phyloP scores from a whole-genome alignment of 2,888 invertebrate species.

The Yponomeuta plumbellus region DNA sequence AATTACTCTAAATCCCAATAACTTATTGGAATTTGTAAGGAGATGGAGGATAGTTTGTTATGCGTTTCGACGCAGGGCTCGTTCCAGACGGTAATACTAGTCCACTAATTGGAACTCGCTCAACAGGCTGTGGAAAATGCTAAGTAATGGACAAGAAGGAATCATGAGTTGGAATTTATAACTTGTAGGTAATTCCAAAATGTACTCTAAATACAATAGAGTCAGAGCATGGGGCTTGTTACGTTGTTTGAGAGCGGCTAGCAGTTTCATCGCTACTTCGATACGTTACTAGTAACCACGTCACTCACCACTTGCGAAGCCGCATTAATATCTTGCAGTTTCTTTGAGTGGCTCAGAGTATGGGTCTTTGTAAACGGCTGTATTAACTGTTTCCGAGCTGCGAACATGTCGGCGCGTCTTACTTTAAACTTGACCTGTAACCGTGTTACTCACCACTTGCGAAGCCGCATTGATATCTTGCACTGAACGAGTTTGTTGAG shows the following conservation, averaged over 20 bases:
- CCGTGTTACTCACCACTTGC: conserved; percentile 77
- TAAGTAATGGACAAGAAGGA: too few relatives aligned
- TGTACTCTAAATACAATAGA: too few relatives aligned
- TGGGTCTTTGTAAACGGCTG: conserved; percentile 82
- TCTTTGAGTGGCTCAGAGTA: conserved; percentile 86
- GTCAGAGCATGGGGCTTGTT: conserved; percentile 86
- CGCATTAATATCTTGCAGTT: conserved; percentile 88
- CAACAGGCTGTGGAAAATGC: too few relatives aligned
- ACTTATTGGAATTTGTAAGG: too few relatives aligned
- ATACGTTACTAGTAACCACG: background rate
- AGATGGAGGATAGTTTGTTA: too few relatives aligned
- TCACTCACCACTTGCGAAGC: conserved; percentile 82
- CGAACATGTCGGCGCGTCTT: conserved; percentile 84
- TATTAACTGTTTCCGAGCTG: conserved; percentile 83
- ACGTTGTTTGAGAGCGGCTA: conserved; percentile 81
- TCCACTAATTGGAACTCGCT: too few relatives aligned
- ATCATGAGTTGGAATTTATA: too few relatives aligned
- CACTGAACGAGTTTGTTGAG: conserved; percentile 81
- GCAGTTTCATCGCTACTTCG: conserved; percentile 72
- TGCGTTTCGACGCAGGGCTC: too few relatives aligned
- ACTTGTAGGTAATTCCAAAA: too few relatives aligned
- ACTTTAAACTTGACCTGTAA: background rate
- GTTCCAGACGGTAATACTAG: too few relatives aligned
- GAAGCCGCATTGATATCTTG: too few relatives aligned
- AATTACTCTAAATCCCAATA: too few relatives aligned